phyloP scores from a whole-genome alignment of 2,797 vertebrate genomes.

The Cossypha caffra region DNA sequence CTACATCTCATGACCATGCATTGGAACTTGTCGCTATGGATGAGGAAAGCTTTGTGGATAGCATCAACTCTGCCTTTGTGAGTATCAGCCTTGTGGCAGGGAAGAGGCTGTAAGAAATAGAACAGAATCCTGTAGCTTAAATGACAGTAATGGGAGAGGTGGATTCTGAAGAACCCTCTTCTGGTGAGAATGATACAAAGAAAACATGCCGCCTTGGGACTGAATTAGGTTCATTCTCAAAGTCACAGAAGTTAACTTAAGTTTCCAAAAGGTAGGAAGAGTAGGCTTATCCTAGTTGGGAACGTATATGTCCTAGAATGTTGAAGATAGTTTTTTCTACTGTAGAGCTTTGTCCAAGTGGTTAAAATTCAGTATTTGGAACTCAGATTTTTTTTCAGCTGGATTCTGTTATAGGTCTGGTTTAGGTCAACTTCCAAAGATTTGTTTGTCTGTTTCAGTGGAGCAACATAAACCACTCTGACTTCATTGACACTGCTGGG shows the following conservation, averaged over 20 bases:
- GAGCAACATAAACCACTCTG: constrained; percentile 92
- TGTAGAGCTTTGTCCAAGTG: neutral
- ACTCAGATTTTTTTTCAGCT: neutral
- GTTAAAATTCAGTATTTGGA: neutral
- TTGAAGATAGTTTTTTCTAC: neutral
- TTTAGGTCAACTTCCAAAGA: neutral
- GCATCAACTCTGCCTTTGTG: constrained; percentile 96
- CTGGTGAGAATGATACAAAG: neutral
- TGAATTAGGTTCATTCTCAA: neutral
- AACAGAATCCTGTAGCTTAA: neutral
- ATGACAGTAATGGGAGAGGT: neutral
- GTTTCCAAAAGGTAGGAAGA: neutral
- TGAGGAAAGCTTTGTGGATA: constrained; percentile 93
- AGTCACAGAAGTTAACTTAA: neutral
- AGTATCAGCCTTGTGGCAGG: constrained; percentile 67
- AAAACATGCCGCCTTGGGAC: neutral
- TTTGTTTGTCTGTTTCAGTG: constrained; percentile 79
- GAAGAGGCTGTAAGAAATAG: neutral
- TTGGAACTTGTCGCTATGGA: constrained; percentile 88
- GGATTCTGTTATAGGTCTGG: neutral
- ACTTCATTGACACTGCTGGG: constrained; percentile 88
- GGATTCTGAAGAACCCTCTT: neutral
- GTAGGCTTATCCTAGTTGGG: neutral
- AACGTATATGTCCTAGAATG: neutral
- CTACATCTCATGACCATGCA: constrained; percentile 90